Evolutionary conservation across 2,113 vertebrate genomes (phyloP).

Genomic region (Pseudorhombus dupliciocellatus): DNA sequence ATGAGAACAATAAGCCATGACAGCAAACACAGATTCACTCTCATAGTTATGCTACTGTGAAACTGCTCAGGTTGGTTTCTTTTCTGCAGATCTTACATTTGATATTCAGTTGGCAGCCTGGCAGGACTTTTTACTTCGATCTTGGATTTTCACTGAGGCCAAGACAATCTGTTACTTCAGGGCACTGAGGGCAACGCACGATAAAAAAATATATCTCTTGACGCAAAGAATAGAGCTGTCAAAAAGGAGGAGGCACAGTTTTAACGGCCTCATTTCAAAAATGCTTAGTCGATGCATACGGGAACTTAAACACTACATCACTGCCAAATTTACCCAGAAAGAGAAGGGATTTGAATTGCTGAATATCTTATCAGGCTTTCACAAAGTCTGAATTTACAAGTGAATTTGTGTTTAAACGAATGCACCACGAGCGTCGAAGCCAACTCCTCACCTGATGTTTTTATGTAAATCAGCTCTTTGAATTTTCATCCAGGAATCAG

Average conservation of each 20-base stretch:
- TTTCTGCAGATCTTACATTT: too few species aligned
- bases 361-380: background rate
- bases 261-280: background rate
- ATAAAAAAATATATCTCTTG: background rate
- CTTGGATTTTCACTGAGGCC: background rate
- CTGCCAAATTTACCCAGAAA: background rate
- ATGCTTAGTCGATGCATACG: background rate
- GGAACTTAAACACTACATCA: background rate
- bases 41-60: background rate
- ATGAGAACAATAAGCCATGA: too few species aligned
- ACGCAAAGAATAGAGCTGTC: background rate
- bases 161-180: background rate
- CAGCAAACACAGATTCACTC: background rate
- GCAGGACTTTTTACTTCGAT: background rate
- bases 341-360: background rate
- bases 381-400: background rate
- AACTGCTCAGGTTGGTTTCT: background rate
- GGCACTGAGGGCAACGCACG: background rate
- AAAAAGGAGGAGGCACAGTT: background rate
- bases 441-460: background rate
- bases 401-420: background rate
- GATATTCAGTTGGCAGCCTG: background rate
- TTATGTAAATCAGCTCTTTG: background rate
- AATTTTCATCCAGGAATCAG: background rate
- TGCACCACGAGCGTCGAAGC: background rate